Evolutionary conservation across 2,888 invertebrate species (phyloP).

Genomic region (Protodeltote pygarga): DNA sequence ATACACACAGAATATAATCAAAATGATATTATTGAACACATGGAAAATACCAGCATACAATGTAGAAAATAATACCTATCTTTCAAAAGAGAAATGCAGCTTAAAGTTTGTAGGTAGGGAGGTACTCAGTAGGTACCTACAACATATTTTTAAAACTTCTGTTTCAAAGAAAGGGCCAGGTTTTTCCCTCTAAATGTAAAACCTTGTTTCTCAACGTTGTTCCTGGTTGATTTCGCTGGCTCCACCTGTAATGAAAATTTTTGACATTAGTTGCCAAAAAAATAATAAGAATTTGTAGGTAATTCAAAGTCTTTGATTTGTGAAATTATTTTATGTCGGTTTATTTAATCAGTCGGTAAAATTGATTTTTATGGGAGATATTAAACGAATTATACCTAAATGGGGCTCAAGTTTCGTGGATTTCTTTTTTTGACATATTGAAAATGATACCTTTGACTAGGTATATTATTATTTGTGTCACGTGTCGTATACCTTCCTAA

Average conservation of each 20-base stretch:
- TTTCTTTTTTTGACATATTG: too few species aligned
- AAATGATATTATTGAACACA: conserved; percentile 53
- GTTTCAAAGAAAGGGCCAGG: conserved; percentile 68
- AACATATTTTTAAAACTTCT: conserved; percentile 69
- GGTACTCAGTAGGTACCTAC: too few species aligned
- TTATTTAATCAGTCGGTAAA: too few species aligned
- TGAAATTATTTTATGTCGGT: too few species aligned
- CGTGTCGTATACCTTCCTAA: too few species aligned
- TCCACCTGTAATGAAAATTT: conserved; percentile 68
- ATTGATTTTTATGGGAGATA: too few species aligned
- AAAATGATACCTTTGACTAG: too few species aligned
- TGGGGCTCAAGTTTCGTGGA: too few species aligned
- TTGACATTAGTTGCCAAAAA: neutral
- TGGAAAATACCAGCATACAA: conserved; percentile 53
- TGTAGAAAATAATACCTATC: neutral
- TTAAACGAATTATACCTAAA: too few species aligned
- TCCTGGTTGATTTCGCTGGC: conserved; percentile 68
- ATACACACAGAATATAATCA: conserved; percentile 41
- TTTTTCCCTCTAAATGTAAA: conserved; percentile 70
- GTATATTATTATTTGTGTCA: too few species aligned
- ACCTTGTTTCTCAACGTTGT: conserved; percentile 62
- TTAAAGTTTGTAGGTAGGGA: neutral
- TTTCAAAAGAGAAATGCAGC: neutral
- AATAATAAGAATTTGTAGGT: too few species aligned
- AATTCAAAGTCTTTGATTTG: too few species aligned